Base-by-base conservation (phyloP, 2,113 vertebrate species). In the Notothenia coriiceps region DNA sequence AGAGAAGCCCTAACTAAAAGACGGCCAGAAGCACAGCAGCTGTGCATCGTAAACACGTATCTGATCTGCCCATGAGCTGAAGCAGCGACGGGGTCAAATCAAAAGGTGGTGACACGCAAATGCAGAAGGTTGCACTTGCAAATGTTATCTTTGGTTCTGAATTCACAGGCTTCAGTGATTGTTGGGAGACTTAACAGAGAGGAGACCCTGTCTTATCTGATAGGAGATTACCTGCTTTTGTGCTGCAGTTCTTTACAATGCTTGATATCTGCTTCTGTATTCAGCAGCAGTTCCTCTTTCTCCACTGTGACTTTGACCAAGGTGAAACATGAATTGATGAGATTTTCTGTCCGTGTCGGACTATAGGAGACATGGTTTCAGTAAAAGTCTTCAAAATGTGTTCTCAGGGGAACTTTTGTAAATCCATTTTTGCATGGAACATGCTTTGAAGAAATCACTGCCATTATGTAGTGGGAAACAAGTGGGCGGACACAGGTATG, bases 41-140 rank as follows among this genome's bases (percentile, higher is more conserved):
- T 84, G 82, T 64, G 67, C 22, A 70, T 80, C 78, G 64, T 72
- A 82, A 82, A 88, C 79, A 81, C 71, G 70, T 2, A n/a, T 52
- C 20, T 56, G 52, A 72, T 40, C 43, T 13, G 13, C 46, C 46
- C 0, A 0, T 2, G 2, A 74, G 57, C 60, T 50, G 51, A 78
- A 10, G 52, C 46, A 0, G 1, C 7, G 56, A 15, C 35, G 1
- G 20, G 52, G 65, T 75, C 35, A 79, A 50, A 68, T 68, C 47
- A 64, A 35, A 73, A 77, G 2, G 13, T 49, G 44, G 10, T 46
- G 49, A 63, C 20, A 46, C 57, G 74, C 15, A 49, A 52, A 18
- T 2, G 8, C 49, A 74, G 33, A 35, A 64, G 69, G 59, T 50
- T 20, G 56, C 29, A 0, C 74, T 67, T 73, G 60, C 22, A 67